phyloP scores from a whole-genome alignment of 2,797 vertebrate genomes.

The Pangasius djambal region DNA sequence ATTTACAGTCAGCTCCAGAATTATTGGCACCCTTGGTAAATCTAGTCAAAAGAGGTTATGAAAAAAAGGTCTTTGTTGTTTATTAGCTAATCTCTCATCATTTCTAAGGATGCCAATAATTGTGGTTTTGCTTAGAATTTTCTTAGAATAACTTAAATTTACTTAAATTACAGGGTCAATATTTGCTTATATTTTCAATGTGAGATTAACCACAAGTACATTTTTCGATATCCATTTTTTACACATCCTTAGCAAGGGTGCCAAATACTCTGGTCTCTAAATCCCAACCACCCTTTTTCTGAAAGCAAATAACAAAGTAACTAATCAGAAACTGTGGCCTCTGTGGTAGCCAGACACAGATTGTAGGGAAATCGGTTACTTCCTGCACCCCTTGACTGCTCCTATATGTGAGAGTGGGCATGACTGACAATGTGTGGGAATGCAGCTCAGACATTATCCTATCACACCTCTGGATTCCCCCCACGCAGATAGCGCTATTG shows the following conservation, averaged over 20 bases:
- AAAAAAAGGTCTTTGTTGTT: neutral
- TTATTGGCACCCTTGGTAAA: neutral
- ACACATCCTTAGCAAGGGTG: neutral
- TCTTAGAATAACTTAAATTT: neutral
- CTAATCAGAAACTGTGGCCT: neutral
- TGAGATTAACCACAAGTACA: neutral
- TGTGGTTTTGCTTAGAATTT: neutral
- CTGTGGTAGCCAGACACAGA: neutral
- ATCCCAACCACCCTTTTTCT: neutral
- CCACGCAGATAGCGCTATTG: neutral
- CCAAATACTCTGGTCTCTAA: neutral
- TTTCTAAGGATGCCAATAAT: neutral
- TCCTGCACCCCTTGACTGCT: neutral
- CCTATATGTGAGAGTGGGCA: neutral
- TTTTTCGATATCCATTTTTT: neutral
- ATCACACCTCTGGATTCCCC: slow-evolving; percentile 32
- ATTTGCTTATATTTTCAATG: neutral
- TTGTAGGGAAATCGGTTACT: neutral
- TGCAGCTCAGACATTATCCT: slow-evolving; percentile 30
- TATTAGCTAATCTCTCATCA: neutral
- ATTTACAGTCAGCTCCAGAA: neutral
- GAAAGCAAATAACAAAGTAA: neutral
- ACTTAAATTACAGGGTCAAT: neutral
- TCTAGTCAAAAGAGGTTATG: neutral
- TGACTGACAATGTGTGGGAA: slow-evolving; percentile 37